Evolutionary conservation across 2,888 invertebrate species (phyloP).

Genomic region (Bruchidius siliquastri): DNA sequence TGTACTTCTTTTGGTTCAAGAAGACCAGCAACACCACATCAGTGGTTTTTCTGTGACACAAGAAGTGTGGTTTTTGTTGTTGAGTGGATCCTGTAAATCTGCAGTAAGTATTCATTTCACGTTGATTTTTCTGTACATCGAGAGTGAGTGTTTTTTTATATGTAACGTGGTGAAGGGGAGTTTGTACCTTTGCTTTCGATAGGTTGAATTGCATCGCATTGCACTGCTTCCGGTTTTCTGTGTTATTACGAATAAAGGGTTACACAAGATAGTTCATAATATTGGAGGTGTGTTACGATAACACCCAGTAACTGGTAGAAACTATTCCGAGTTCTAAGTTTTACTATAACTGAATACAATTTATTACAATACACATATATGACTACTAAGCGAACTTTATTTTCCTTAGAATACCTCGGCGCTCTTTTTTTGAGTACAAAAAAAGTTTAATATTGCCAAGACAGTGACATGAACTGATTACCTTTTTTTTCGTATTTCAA

Average conservation of each 20-base stretch:
- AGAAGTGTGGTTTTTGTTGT: neutral
- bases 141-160: neutral
- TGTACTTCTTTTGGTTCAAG: constrained; percentile 1
- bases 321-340: no score
- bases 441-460: no score
- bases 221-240: neutral
- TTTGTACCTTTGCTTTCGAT: neutral
- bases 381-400: no score
- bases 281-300: no score
- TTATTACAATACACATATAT: no score
- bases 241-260: neutral
- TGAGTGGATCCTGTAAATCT: neutral
- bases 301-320: no score
- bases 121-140: neutral
- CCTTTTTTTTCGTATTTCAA: no score
- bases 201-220: neutral
- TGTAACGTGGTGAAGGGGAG: neutral
- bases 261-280: neutral
- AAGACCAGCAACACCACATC: neutral
- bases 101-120: neutral
- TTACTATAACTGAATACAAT: no score
- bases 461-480: no score
- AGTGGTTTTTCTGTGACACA: neutral
- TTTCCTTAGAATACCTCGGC: no score
- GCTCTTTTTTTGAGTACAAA: no score